Base-by-base conservation (phyloP, 2,797 vertebrate species). In the Setipinna tenuifilis region DNA sequence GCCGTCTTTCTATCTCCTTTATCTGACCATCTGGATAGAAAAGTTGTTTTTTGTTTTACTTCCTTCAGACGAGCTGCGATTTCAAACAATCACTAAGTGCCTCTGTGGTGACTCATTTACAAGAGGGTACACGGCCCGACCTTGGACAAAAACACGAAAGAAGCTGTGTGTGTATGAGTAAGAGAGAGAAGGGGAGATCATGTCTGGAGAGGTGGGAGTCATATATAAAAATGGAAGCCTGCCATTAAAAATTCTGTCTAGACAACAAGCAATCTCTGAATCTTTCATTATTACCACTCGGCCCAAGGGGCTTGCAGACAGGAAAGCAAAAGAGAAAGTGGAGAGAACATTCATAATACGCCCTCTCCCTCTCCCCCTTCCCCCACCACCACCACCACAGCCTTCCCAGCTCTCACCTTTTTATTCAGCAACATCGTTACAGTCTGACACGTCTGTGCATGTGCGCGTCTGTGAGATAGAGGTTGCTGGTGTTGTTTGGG, bases 401-500 rank as follows among this genome's bases (percentile, higher is more conserved):
- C 25, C 23, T 71, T 88, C 90, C 12, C 62, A 59, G 44, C 89
- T 28, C 17, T 3, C 11, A 10, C 25, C 28, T 16, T 31, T 14
- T 71, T 28, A 71, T 71, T 71, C 65, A 71, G 25, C 65, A 25
- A 25, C 23, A 62, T 9, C 23, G 3, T 62, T 2, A 62, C 21
- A 28, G 65, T 28, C 65, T 25, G n/a, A 17, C n/a, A 25, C 11
- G 5, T 23, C 21, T 61, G 19, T 61, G 59, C n/a, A 6, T 61
- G n/a, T 65, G 58, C n/a, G 58, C n/a, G 62, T 65, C 21, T 65
- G 61, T 25, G 50, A 54, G 35, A 41, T 41, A 41, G 5, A 41
- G 50, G 50, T 54, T 54, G 50, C 50, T 54, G 50, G 92, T 90
- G 89, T 93, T 92, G 87, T 94, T 91, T 93, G 92, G 83, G 87